Evolutionary conservation across 1,140 invertebrate genomes (phyloP).

Genomic region (Cherax quadricarinatus): DNA sequence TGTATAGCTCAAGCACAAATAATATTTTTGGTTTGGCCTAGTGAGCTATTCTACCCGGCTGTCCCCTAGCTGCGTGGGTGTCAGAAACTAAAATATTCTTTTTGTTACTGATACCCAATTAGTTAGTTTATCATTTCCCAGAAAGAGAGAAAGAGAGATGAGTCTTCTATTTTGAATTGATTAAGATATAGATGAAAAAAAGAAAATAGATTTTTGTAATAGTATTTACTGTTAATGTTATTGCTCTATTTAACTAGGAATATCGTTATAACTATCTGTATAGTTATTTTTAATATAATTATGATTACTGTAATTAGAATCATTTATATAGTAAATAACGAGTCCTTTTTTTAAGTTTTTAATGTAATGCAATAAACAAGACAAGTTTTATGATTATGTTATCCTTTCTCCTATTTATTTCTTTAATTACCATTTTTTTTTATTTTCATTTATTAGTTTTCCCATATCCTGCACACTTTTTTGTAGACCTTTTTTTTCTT

Average conservation of each 20-base stretch:
- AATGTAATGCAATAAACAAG: conserved; percentile 60
- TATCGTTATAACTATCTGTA: conserved; percentile 56
- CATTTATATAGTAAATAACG: conserved; percentile 20
- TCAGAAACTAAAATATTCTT: neutral
- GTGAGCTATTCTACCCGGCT: conserved; percentile 35
- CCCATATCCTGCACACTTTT: neutral
- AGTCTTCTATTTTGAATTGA: conserved; percentile 62
- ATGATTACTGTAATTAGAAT: conserved; percentile 47
- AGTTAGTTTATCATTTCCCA: conserved; percentile 49
- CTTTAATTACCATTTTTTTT: neutral
- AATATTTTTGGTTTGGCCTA: conserved; percentile 20
- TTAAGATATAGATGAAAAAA: conserved; percentile 34
- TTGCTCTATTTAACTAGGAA: conserved; percentile 59
- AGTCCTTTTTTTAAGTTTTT: conserved; percentile 43
- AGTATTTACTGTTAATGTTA: conserved; percentile 64
- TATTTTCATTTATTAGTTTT: neutral
- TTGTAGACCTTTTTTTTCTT: no score
- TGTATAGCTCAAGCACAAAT: conserved; percentile 32
- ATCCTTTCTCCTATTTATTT: conserved; percentile 32
- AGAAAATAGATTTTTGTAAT: conserved; percentile 48
- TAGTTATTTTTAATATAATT: conserved; percentile 57
- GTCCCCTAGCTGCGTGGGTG: conserved; percentile 16
- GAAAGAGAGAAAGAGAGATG: conserved; percentile 37
- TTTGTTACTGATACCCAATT: conserved; percentile 22
- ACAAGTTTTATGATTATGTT: conserved; percentile 40